Base-by-base conservation (phyloP, 1,140 invertebrate species). In the Trigoniulus corallinus region DNA sequence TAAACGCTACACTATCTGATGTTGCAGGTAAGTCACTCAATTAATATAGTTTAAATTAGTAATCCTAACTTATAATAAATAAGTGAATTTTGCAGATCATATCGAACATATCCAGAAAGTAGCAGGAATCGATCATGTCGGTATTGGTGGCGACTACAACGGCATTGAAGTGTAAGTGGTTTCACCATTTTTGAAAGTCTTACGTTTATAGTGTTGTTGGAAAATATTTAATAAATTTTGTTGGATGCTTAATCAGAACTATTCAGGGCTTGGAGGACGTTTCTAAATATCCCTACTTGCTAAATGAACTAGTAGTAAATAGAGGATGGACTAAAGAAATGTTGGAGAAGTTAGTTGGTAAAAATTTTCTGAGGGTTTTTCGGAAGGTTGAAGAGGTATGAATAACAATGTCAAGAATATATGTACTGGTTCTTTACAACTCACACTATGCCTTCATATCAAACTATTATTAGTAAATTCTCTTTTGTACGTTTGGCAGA, bases 121-220 rank as follows among this genome's bases (percentile, higher is more conserved):
- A 42, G 57, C 57, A 10, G 58, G 58, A 15, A 37, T 54, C 0
- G 53, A 59, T 39, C 53, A 58, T 62, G 82, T 88, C 27, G 86
- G 86, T 0, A 77, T 89, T 27, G 84, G 85, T 1, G 84, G 84
- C 47, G 85, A 84, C 57, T 89, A 82, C 68, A 84, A 89, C 65
- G 85, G 85, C 62, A 88, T 89, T 68, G 87, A 88, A 74, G 81
- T 77, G 85, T 85, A 72, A 78, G 81, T 84, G 82, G 18, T 18
- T 13, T 13, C 12, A 39, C 37, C 12, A 39, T 39, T 13, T n/a
- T n/a, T n/a, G n/a, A n/a, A n/a, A n/a, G n/a, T 18, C 37, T 39
- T 39, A 13, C 37, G 18, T 39, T 39, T 39, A 39, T 39, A 39
- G n/a, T n/a, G n/a, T n/a, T n/a, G n/a, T n/a, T n/a, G n/a, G n/a